These are phyloP conservation scores for Diogma glabrata DNA, from an alignment of 2,888 invertebrate species.

Conservation along the genomic window DNA sequence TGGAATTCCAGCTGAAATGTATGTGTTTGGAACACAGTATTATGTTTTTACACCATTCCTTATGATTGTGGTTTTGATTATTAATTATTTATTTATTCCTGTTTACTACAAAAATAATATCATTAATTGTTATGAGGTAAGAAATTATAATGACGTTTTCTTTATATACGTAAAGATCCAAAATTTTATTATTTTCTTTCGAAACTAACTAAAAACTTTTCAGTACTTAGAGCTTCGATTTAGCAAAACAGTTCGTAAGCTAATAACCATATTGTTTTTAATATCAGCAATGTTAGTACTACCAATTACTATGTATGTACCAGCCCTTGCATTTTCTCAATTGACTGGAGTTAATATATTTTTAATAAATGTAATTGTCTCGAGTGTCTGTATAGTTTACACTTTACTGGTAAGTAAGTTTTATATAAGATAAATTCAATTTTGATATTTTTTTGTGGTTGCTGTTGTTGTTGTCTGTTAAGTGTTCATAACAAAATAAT, in stretches of 20 bases:
- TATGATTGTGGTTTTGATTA: constrained; percentile 24
- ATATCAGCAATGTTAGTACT: constrained; percentile 26
- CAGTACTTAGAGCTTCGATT: constrained; percentile 33
- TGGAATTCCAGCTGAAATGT: constrained; percentile 39
- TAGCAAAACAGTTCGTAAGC: constrained; percentile 26
- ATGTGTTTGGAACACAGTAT: constrained; percentile 37
- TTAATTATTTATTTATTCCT: constrained; percentile 32
- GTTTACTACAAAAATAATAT: constrained; percentile 35
- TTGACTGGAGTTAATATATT: constrained; percentile 43
- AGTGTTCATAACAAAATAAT: too few species aligned
- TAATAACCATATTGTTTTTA: constrained; percentile 29
- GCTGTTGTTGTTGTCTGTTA: too few species aligned
- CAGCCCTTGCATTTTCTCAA: constrained; percentile 31
- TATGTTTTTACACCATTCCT: constrained; percentile 29
- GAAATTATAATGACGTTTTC: neutral
- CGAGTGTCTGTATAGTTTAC: constrained; percentile 45
- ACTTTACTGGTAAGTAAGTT: constrained; percentile 37
- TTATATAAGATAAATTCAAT: too few species aligned
- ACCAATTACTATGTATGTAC: constrained; percentile 32
- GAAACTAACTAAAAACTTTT: too few species aligned
- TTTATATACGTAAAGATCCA: too few species aligned
- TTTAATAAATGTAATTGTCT: constrained; percentile 41
- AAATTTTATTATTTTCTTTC: too few species aligned
- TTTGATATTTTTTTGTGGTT: too few species aligned
- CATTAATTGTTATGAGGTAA: constrained; percentile 34